A percentile compares a stretch with the other conserved stretches of the same genome.
Evolutionary conservation across 2,797 vertebrate species (phyloP).

Genomic region (Phalanger gymnotis): DNA sequence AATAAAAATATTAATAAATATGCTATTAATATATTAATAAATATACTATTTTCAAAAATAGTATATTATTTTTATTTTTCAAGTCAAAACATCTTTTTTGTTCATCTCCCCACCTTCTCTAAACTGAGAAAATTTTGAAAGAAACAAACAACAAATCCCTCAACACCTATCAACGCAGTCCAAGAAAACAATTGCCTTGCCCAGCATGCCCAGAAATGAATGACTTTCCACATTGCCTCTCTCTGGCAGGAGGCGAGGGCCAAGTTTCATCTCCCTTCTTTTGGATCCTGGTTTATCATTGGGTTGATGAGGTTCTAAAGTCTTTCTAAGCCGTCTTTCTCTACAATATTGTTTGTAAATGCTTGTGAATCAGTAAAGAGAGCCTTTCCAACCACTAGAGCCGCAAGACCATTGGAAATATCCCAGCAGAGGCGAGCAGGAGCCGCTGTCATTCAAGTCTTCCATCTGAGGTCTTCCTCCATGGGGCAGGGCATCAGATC

Average conservation of each 20-base stretch:
- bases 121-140: background rate
- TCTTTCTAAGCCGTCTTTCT: background rate
- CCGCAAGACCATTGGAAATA: background rate
- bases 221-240: no score
- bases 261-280: background rate
- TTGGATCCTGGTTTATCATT: background rate
- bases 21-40: no score
- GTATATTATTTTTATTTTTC: background rate
- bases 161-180: background rate
- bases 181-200: background rate
- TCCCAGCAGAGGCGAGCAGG: background rate
- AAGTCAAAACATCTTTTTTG: background rate
- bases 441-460: background rate
- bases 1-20: no score
- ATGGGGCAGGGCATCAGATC: background rate
- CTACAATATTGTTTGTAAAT: background rate
- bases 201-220: background rate
- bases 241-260: background rate
- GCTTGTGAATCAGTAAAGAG: background rate
- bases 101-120: background rate
- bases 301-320: background rate
- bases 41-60: background rate
- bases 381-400: background rate
- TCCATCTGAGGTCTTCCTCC: no score
- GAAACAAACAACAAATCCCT: background rate